These are phyloP conservation scores for Eulemur rubriventer DNA, from an alignment of 2,797 vertebrate species.

Conservation along the genomic window DNA sequence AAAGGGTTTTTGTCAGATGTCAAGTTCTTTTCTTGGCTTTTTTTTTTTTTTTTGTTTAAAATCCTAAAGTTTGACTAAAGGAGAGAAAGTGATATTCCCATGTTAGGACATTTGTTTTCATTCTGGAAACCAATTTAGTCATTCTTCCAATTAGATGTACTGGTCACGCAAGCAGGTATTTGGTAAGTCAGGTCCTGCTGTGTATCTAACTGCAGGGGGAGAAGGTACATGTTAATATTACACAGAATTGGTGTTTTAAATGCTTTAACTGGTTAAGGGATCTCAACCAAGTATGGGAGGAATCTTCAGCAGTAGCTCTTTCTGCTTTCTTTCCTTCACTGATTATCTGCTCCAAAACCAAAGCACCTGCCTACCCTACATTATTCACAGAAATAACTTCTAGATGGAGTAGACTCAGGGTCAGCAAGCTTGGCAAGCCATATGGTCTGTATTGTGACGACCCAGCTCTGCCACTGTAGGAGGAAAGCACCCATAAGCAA, in stretches of 20 bases:
- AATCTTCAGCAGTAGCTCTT: background rate
- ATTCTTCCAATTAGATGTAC: background rate
- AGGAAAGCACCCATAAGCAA: background rate
- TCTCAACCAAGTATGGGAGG: background rate
- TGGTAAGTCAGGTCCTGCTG: background rate
- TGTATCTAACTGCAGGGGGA: background rate
- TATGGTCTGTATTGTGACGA: background rate
- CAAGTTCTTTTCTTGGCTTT: background rate
- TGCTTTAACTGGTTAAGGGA: background rate
- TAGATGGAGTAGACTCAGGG: background rate
- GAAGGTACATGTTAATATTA: background rate
- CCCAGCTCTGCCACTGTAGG: background rate
- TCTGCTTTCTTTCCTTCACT: background rate
- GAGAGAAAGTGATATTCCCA: background rate
- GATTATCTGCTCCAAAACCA: background rate
- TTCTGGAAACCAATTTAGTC: background rate
- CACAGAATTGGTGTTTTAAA: background rate
- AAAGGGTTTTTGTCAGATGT: background rate
- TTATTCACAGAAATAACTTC: background rate
- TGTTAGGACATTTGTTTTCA: conserved; percentile 29
- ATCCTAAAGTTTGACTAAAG: background rate
- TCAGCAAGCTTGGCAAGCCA: background rate
- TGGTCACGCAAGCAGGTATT: background rate
- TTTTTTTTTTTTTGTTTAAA: background rate
- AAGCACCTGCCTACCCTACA: background rate